phyloP scores from a whole-genome alignment of 2,113 vertebrate genomes.

The Varanus salvator region DNA sequence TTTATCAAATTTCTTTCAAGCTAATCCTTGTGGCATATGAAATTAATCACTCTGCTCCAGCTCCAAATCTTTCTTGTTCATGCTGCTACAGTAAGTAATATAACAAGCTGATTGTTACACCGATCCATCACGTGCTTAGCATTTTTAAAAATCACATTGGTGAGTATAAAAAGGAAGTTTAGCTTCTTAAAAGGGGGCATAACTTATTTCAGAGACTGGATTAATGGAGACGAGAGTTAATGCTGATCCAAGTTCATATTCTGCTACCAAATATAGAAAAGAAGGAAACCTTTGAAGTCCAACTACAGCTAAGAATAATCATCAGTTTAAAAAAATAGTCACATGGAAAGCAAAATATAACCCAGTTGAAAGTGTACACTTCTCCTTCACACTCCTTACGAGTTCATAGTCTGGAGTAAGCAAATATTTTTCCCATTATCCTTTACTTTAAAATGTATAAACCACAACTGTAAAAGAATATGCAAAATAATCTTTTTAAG shows the following conservation, averaged over 20 bases:
- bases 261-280: conserved; percentile 68
- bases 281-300: conserved; percentile 74
- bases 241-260: conserved; percentile 61
- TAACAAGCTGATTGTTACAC: conserved; percentile 28
- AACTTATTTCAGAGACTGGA: conserved; percentile 23
- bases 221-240: conserved; percentile 42
- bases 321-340: conserved; percentile 61
- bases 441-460: background rate
- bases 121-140: conserved; percentile 39
- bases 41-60: conserved; percentile 30
- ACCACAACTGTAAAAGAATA: background rate
- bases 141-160: conserved; percentile 59
- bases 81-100: conserved; percentile 15
- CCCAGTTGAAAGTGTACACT: conserved; percentile 41
- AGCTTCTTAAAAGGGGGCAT: conserved; percentile 41
- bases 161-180: conserved; percentile 57
- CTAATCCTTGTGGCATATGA: conserved; percentile 2
- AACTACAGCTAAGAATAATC: conserved; percentile 74
- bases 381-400: background rate
- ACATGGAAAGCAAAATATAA: conserved; percentile 69
- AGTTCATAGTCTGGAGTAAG: conserved; percentile 44
- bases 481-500: background rate
- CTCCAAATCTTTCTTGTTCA: conserved; percentile 3
- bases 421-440: conserved; percentile 28
- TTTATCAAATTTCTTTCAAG: conserved; percentile 19